These are phyloP conservation scores for Prenolepis imparis DNA, from an alignment of 2,888 invertebrate species.

Conservation along the genomic window DNA sequence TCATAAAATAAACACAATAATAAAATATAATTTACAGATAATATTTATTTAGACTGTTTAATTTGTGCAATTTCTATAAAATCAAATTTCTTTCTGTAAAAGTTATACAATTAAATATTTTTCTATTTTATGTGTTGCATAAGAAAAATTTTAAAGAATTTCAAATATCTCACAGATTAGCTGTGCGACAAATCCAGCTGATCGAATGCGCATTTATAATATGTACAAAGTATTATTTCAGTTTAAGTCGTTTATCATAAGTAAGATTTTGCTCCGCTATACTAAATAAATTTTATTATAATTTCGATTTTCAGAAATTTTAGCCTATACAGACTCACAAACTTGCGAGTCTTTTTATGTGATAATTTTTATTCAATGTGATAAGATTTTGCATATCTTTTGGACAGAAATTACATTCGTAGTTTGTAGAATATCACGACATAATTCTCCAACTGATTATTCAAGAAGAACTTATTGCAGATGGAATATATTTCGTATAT, in stretches of 20 bases:
- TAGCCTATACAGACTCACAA: not conserved
- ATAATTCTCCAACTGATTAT: not conserved
- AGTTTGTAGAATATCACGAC: not conserved
- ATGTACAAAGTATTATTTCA: conserved; percentile 14
- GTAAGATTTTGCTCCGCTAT: not conserved
- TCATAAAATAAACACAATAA: not conserved
- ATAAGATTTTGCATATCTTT: not conserved
- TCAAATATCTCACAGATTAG: conserved; percentile 69
- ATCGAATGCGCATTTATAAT: conserved; percentile 54
- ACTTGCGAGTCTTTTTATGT: not conserved
- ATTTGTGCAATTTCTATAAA: not conserved
- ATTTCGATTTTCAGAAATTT: not conserved
- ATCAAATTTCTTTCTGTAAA: not conserved
- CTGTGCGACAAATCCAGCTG: conserved; percentile 71
- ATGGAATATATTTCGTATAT: not conserved
- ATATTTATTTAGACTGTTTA: not conserved
- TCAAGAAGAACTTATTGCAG: not conserved
- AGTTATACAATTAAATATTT: not conserved
- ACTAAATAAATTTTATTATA: not conserved
- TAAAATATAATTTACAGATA: not conserved
- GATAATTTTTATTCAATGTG: not conserved
- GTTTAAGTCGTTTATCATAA: conserved; percentile 24
- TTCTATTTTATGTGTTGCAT: not conserved
- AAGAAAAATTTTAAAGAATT: conserved; percentile 64
- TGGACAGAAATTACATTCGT: not conserved